Conservation (phyloP, 2,888 invertebrate genomes). For the Clunio marinus region DNA sequence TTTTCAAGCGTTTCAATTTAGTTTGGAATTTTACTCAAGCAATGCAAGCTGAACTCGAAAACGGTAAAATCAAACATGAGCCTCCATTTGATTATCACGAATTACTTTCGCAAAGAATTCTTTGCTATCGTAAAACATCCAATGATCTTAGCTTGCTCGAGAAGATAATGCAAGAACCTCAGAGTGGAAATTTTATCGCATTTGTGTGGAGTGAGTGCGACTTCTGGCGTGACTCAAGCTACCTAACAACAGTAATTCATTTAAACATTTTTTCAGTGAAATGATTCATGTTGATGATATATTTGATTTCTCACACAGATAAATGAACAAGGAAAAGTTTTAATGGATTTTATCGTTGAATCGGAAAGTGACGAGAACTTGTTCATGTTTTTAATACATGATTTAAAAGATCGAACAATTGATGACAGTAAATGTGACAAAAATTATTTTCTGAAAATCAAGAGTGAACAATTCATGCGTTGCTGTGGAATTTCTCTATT, state of each 20-base stretch:
- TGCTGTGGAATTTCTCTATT: constrained; percentile 14
- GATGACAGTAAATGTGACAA: background rate
- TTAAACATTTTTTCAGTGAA: background rate
- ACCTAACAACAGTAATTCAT: background rate
- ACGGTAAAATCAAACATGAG: background rate
- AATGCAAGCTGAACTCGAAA: background rate
- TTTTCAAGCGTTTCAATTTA: constrained; percentile 5
- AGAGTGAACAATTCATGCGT: constrained; percentile 3
- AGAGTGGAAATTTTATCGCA: constrained; percentile 14
- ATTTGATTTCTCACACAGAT: too few species aligned
- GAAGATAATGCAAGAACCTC: constrained; percentile 11
- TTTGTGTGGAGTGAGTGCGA: constrained; percentile 26
- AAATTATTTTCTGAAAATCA: constrained; percentile 32
- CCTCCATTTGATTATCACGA: background rate
- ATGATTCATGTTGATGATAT: background rate
- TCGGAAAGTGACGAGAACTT: background rate
- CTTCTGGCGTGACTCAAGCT: constrained; percentile 26
- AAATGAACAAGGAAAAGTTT: background rate
- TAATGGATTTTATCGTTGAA: constrained; percentile 27
- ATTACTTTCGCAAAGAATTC: background rate
- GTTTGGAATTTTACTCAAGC: constrained; percentile 12
- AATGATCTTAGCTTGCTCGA: constrained; percentile 22
- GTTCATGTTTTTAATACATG: constrained; percentile 22
- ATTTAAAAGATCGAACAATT: constrained; percentile 3
- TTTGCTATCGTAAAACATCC: constrained; percentile 17